Conservation (phyloP, 1,140 invertebrate species). For the Anagrus nilaparvatae region DNA sequence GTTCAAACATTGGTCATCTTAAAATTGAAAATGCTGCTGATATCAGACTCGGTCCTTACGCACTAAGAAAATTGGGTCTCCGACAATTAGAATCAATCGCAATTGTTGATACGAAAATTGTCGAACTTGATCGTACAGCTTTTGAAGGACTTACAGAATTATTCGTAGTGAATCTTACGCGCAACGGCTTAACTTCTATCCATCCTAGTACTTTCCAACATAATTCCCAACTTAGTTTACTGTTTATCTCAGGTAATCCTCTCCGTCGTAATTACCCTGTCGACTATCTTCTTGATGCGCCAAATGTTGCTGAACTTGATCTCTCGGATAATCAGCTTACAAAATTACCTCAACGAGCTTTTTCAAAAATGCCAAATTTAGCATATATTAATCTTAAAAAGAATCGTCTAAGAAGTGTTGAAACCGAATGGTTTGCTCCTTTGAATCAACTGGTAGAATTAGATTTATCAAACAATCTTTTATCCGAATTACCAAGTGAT, state of each 20-base stretch:
- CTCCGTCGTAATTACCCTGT: conserved; percentile 30
- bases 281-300: conserved; percentile 48
- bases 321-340: conserved; percentile 54
- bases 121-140: conserved; percentile 40
- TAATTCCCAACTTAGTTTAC: conserved; percentile 50
- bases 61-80: conserved; percentile 28
- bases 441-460: conserved; percentile 52
- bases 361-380: conserved; percentile 49
- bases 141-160: conserved; percentile 55
- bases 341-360: conserved; percentile 47
- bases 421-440: conserved; percentile 47
- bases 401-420: conserved; percentile 52
- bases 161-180: conserved; percentile 55
- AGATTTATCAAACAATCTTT: conserved; percentile 53
- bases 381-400: conserved; percentile 53
- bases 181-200: conserved; percentile 49
- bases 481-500: conserved; percentile 45
- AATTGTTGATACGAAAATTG: conserved; percentile 34
- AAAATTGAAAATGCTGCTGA: conserved; percentile 29
- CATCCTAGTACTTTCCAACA: conserved; percentile 55
- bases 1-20: conserved; percentile 28
- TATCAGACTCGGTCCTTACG: conserved; percentile 29
- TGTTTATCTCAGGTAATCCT: conserved; percentile 58
- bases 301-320: conserved; percentile 52
- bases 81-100: conserved; percentile 35